Evolutionary conservation across 2,113 vertebrate genomes (phyloP), one percentile per base, ranked within the genome.

Genomic region (Kryptolebias marmoratus): DNA sequence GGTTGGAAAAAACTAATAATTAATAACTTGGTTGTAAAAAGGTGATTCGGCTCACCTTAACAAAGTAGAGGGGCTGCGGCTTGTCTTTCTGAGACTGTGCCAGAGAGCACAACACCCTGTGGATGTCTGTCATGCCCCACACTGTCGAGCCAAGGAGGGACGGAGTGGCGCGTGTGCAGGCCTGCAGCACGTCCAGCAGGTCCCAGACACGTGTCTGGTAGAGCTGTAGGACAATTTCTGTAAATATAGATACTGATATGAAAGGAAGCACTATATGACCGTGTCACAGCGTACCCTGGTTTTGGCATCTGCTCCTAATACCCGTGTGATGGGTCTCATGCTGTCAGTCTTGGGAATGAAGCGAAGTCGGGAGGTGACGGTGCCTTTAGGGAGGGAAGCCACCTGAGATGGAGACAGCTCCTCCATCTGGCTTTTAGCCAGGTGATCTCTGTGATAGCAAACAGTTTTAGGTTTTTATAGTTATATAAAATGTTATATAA

Each of bases 301-400:
- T 82, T 55, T 90, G 68, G 88, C 15, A 39, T 91, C 91, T 1
- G 88, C 14, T 63, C 86, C 73, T 4, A 77, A 77, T 65, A 93
- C 71, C 77, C 93, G 95, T n/a, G 95, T 95, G 61, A 99, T 95
- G 0, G 97, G 95, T 39, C 98, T 94, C 71, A 99, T 92, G 6
- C 96, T 94, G 0, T 91, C 88, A 0, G 18, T 52, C 91, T 98
- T 99, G 28, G 98, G 98, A 81, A 98, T 94, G 83, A 98, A 98
- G 11, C 97, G 95, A 18, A 99, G 94, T 22, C 83, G 94, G 30
- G 95, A 95, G 0, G 75, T 79, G 44, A 94, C 28, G 0, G 89
- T 87, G 65, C 78, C 2, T 0, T 62, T 79, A 5, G 92, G 91
- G 36, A 95, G 70, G 32, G 70, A 68, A 10, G 83, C 71, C 27